Conservation (phyloP, 2,888 invertebrate species). For the Drosophila antonietae region DNA sequence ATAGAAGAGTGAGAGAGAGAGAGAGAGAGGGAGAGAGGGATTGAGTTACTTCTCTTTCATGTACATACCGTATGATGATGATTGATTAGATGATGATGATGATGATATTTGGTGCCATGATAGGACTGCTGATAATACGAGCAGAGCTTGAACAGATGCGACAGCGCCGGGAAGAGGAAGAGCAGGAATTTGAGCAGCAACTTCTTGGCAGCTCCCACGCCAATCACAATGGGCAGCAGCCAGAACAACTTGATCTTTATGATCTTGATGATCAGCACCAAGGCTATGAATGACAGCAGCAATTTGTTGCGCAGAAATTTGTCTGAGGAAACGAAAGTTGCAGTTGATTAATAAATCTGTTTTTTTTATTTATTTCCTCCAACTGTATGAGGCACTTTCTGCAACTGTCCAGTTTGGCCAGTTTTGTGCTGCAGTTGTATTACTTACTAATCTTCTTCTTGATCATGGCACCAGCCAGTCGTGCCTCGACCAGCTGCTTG, state of each 20-base stretch:
- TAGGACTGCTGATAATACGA: constrained; percentile 91
- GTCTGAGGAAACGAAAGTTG: constrained; percentile 86
- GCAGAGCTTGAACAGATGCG: constrained; percentile 93
- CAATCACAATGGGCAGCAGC: constrained; percentile 91
- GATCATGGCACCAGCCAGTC: constrained; percentile 87
- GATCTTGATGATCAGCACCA: constrained; percentile 91
- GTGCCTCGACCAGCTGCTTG: constrained; percentile 84
- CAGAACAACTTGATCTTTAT: constrained; percentile 92
- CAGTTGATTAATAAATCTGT: constrained; percentile 19
- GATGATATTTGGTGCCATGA: constrained; percentile 91
- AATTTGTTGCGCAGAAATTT: constrained; percentile 91
- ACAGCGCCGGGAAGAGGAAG: constrained; percentile 92
- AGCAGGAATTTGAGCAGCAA: constrained; percentile 91
- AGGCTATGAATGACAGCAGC: constrained; percentile 90
- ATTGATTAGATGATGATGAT: constrained; percentile 92
- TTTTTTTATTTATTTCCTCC: background rate
- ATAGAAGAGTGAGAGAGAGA: background rate
- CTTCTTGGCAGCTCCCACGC: constrained; percentile 93
- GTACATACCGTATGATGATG: constrained; percentile 88
- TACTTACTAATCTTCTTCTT: constrained; percentile 84
- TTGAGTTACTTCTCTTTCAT: background rate
- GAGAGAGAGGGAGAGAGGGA: background rate
- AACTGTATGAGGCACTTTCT: constrained; percentile 46
- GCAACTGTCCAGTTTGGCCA: constrained; percentile 19
- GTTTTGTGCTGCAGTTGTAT: background rate